A percentile compares a stretch with the other conserved stretches of the same genome.
Conservation (phyloP, 2,888 invertebrate genomes). For the Lasioglossum oenotherae region DNA sequence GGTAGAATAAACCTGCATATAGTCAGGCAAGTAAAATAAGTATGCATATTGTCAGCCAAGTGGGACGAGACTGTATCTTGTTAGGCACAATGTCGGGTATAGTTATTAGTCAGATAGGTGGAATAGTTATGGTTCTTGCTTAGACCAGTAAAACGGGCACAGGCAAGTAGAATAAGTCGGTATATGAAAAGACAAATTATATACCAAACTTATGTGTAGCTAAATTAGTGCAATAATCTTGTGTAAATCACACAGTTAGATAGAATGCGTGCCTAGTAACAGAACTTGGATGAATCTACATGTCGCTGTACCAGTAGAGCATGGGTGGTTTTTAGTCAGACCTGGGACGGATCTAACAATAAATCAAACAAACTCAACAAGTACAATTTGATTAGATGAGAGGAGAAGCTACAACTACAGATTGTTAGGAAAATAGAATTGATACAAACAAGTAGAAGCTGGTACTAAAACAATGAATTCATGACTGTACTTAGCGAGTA, state of each 20-base stretch:
- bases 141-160: not conserved
- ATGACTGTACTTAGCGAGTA: not conserved
- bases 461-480: not conserved
- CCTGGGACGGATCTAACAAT: not conserved
- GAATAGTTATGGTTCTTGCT: not conserved
- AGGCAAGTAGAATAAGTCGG: not conserved
- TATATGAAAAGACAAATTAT: not conserved
- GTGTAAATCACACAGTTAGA: not conserved
- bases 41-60: not conserved
- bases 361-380: not conserved
- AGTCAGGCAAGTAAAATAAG: not conserved
- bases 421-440: too few relatives aligned
- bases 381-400: not conserved
- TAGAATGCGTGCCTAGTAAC: not conserved
- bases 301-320: not conserved
- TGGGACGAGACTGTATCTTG: not conserved
- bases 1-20: not conserved
- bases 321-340: not conserved
- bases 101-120: too few relatives aligned
- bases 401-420: not conserved
- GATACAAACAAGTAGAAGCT: not conserved
- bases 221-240: not conserved
- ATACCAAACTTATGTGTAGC: not conserved
- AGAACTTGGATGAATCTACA: too few relatives aligned
- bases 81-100: too few relatives aligned